Evolutionary conservation across 2,113 vertebrate genomes (phyloP).

Genomic region (Eurypyga helias): DNA sequence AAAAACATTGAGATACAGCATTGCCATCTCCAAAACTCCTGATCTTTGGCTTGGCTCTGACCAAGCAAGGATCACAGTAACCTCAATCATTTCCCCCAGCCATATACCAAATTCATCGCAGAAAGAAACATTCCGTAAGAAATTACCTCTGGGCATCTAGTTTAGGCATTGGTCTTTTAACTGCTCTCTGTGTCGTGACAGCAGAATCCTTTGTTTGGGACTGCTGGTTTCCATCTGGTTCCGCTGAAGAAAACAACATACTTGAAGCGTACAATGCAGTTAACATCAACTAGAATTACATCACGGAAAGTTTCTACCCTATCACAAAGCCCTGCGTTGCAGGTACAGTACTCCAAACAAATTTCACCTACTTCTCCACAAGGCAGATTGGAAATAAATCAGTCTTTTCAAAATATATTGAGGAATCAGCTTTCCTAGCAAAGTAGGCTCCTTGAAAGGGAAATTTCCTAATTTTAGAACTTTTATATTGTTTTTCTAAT

Average conservation of each 20-base stretch:
- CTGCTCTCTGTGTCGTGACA: conserved; percentile 72
- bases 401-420: accelerated
- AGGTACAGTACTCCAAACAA: not conserved
- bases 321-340: not conserved
- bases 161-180: conserved; percentile 87
- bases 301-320: not conserved
- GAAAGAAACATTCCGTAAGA: not conserved
- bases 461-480: not conserved
- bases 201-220: conserved; percentile 82
- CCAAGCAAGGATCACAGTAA: not conserved
- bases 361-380: not conserved
- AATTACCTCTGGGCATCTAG: conserved; percentile 90
- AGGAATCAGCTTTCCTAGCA: not conserved
- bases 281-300: not conserved
- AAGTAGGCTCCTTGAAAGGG: not conserved
- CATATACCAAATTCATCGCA: not conserved
- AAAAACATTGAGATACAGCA: not conserved
- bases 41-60: not conserved
- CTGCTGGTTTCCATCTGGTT: conserved; percentile 67
- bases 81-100: not conserved
- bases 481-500: not conserved
- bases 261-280: not conserved
- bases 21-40: not conserved
- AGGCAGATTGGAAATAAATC: not conserved
- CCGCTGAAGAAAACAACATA: not conserved